These are phyloP conservation scores for Heteropelma amictum DNA, from an alignment of 2,888 invertebrate species.

Conservation along the genomic window DNA sequence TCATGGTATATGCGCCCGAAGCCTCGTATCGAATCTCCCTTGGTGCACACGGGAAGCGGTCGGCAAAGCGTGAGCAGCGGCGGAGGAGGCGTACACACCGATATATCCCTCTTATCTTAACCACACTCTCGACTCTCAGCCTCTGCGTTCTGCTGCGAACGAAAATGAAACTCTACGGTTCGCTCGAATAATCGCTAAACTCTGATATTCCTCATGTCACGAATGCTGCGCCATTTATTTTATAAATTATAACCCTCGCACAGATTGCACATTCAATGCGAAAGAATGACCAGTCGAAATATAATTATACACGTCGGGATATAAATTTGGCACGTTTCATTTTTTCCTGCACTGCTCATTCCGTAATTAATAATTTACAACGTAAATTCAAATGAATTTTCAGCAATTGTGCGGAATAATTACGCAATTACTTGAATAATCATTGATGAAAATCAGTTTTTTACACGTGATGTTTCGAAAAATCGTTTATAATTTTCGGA, in stretches of 20 bases:
- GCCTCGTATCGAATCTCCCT: constrained; percentile 48
- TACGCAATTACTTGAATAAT: no score
- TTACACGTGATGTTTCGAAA: no score
- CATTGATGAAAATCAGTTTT: no score
- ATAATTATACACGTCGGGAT: not conserved
- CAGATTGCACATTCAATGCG: not conserved
- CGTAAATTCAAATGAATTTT: no score
- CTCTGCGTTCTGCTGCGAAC: constrained; percentile 39
- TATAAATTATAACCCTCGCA: constrained; percentile 36
- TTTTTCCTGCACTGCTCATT: not conserved
- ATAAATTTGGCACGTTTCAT: not conserved
- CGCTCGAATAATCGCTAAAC: constrained; percentile 49
- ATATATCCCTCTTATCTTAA: constrained; percentile 53
- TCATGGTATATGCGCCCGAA: constrained; percentile 23
- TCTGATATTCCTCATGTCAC: constrained; percentile 37
- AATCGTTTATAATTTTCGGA: no score
- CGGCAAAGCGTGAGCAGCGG: constrained; percentile 46
- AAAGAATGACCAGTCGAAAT: constrained; percentile 2
- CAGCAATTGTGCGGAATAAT: no score
- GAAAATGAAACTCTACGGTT: constrained; percentile 42
- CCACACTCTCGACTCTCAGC: constrained; percentile 20
- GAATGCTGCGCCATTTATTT: constrained; percentile 36
- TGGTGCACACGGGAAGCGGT: constrained; percentile 38
- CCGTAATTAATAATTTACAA: not conserved
- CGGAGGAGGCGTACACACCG: constrained; percentile 50